Evolutionary conservation across 64 coral and sea anemone genomes (phyloP).

Genomic region (Dendrophyllia cribrosa): DNA sequence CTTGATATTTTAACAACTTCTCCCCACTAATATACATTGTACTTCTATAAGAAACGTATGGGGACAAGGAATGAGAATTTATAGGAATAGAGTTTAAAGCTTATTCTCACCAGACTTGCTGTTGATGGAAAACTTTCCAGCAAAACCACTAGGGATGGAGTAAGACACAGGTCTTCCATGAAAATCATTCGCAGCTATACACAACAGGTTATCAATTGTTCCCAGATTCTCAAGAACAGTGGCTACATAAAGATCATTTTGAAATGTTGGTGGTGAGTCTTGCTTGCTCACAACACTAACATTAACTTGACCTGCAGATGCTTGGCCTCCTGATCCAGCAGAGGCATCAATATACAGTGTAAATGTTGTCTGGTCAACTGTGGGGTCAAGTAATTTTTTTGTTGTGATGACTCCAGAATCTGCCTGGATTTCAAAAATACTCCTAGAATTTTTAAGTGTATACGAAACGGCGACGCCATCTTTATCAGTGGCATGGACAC

Average conservation of each 20-base stretch:
- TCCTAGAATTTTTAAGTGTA: background rate
- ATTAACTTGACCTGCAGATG: conserved; percentile 44
- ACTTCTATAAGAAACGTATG: too few species aligned
- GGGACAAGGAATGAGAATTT: too few species aligned
- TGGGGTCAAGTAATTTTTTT: background rate
- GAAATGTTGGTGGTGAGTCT: conserved; percentile 54
- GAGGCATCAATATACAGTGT: conserved; percentile 27
- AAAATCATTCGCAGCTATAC: conserved; percentile 59
- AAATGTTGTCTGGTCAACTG: conserved; percentile 4
- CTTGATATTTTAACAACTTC: too few species aligned
- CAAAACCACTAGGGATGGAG: conserved; percentile 14
- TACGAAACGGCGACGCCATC: conserved; percentile 28
- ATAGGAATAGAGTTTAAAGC: background rate
- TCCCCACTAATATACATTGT: too few species aligned
- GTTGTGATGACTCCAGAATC: conserved; percentile 49
- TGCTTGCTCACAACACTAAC: conserved; percentile 43
- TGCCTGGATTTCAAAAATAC: conserved; percentile 24
- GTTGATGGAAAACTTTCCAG: conserved; percentile 35
- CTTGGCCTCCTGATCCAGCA: background rate
- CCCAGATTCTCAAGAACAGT: conserved; percentile 69
- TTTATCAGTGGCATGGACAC: conserved; percentile 40
- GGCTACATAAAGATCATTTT: conserved; percentile 40
- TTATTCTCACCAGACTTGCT: conserved; percentile 48
- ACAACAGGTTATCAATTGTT: conserved; percentile 44
- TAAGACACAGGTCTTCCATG: conserved; percentile 25